These are phyloP conservation scores for Hetaerina americana DNA, from an alignment of 1,140 invertebrate genomes.

Conservation along the genomic window DNA sequence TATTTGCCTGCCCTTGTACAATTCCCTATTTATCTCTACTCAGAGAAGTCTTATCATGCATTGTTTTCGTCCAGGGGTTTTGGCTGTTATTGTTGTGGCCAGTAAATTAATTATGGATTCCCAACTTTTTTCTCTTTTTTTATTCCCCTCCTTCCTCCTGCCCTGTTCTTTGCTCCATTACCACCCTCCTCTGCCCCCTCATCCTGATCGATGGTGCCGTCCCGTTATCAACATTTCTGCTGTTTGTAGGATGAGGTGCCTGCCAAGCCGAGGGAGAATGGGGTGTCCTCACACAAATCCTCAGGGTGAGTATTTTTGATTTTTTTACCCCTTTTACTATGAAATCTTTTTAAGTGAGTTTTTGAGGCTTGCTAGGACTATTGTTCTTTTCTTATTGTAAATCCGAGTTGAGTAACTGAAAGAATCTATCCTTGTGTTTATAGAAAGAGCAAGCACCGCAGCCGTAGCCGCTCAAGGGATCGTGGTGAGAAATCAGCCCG, in stretches of 20 bases:
- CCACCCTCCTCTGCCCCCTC: background rate
- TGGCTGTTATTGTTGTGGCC: background rate
- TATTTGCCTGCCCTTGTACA: background rate
- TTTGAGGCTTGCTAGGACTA: too few species aligned
- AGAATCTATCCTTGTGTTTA: too few species aligned
- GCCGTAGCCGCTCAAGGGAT: slow-evolving; percentile 32
- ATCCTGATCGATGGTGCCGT: slow-evolving; percentile 1
- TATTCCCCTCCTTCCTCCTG: background rate
- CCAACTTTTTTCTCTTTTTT: slow-evolving; percentile 10
- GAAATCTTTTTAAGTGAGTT: too few species aligned
- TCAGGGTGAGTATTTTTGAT: slow-evolving; percentile 7
- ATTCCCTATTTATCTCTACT: background rate
- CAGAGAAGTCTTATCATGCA: background rate
- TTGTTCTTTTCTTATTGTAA: too few species aligned
- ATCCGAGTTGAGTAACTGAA: too few species aligned
- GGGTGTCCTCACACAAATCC: slow-evolving; percentile 1
- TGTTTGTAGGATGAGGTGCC: slow-evolving; percentile 5
- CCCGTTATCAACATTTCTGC: slow-evolving; percentile 11
- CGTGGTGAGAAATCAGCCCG: slow-evolving; percentile 19
- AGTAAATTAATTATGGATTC: slow-evolving; percentile 7
- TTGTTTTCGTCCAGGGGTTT: slow-evolving; percentile 1
- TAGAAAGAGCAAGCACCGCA: slow-evolving; percentile 34
- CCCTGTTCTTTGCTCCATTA: background rate
- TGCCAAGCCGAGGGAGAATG: slow-evolving; percentile 7
- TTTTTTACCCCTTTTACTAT: too few species aligned